Percentiles rank a stretch among this genome's conserved stretches.
Conservation (phyloP, 1,140 invertebrate species). For the Limonius californicus region DNA sequence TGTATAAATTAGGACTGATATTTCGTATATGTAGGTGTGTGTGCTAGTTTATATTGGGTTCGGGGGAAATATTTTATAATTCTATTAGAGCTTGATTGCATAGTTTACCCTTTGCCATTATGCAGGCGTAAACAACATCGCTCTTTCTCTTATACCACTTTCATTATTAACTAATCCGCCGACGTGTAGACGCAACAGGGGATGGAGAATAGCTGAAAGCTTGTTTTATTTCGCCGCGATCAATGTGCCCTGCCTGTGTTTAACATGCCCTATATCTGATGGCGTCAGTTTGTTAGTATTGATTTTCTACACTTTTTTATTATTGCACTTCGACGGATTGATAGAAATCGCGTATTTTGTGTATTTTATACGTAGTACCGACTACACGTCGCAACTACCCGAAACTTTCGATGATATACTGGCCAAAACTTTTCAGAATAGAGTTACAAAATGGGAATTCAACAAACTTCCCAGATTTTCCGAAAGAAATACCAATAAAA, state of each 20-base stretch:
- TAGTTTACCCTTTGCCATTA: constrained; percentile 8
- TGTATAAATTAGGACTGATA: too few relatives aligned
- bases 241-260: constrained; percentile 6
- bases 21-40: too few relatives aligned
- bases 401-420: constrained; percentile 4
- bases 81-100: constrained; percentile 8
- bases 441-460: constrained; percentile 10
- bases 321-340: constrained; percentile 8
- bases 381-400: background rate
- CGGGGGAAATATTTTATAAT: background rate
- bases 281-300: constrained; percentile 10
- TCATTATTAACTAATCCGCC: background rate
- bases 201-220: constrained; percentile 4
- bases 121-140: background rate
- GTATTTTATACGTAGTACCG: too few relatives aligned
- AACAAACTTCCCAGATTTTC: constrained; percentile 2
- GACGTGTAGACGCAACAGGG: background rate
- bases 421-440: background rate
- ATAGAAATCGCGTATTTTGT: background rate
- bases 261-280: constrained; percentile 7
- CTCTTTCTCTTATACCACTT: background rate
- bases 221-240: constrained; percentile 11
- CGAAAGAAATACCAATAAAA: background rate
- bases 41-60: background rate
- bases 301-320: constrained; percentile 8